Base-by-base conservation (phyloP, 2,113 vertebrate species). In the Brienomyrus brachyistius region DNA sequence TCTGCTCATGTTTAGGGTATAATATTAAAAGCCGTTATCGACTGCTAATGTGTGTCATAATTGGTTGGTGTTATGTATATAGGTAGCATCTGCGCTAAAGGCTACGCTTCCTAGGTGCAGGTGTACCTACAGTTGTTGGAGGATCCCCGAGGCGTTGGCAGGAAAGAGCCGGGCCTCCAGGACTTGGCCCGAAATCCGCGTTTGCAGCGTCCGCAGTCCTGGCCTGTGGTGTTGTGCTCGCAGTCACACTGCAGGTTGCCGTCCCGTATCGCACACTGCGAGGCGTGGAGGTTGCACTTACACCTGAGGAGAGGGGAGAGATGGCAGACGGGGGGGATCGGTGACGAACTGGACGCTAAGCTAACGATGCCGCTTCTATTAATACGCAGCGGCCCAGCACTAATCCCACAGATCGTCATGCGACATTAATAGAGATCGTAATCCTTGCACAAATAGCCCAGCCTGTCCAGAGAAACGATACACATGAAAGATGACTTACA, bases 171-270 rank as follows among this genome's bases (percentile, higher is more conserved):
- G 0, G 98, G 95, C 88, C 98, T 96, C 98, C 98, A 99, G 62
- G 97, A 98, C 88, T 97, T 97, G 88, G 98, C 97, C 91, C 98
- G 98, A 94, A 97, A 99, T 92, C 96, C 98, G 94, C 97, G 98
- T 95, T 95, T 98, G 96, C 98, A 99, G 92, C 96, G 97, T 94
- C 98, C 97, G 0, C 98, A 99, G 96, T 99, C 98, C 90, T 98
- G 98, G 50, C 98, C 98, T 0, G 98, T 98, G 93, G 98, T 99
- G 96, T 99, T 99, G 96, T 99, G 98, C 91, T 99, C 98, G 1
- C 98, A 99, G 94, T 97, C 97, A 0, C 98, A 99, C 95, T 98
- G 97, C 21, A 99, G 96, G 94, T 96, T 97, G 91, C 98, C 98
- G 6, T 99, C 98, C 92, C 90, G 95, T 92, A 97, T 96, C 86